Evolutionary conservation across 2,113 vertebrate species (phyloP).

Genomic region (Clarias gariepinus): DNA sequence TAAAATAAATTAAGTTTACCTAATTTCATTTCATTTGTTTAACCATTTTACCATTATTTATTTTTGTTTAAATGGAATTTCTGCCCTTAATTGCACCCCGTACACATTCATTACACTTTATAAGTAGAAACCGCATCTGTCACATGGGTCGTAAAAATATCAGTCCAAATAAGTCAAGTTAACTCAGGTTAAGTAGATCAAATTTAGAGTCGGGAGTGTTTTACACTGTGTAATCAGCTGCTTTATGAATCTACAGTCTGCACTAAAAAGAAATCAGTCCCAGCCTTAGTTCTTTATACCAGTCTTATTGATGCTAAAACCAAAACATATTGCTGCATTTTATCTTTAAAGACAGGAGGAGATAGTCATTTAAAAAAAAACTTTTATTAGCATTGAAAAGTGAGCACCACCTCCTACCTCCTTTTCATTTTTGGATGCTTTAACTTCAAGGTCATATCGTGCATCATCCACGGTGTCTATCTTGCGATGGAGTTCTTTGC

Average conservation of each 20-base stretch:
- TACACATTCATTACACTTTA: not conserved
- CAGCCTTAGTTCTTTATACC: not conserved
- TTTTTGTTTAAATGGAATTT: no score
- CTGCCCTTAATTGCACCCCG: not conserved
- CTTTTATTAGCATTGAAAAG: not conserved
- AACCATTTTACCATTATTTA: no score
- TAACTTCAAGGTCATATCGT: conserved; percentile 72
- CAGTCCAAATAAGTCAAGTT: no score
- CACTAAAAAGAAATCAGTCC: not conserved
- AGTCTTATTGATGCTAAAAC: not conserved
- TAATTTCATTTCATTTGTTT: no score
- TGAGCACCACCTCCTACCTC: conserved; percentile 61
- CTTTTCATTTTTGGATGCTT: conserved; percentile 68
- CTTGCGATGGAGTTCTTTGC: conserved; percentile 71
- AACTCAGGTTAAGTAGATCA: not conserved
- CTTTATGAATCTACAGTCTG: not conserved
- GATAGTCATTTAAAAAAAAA: not conserved
- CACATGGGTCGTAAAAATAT: not conserved
- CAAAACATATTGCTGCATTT: not conserved
- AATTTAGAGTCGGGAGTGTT: not conserved
- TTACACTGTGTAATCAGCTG: not conserved
- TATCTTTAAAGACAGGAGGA: not conserved
- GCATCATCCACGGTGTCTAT: conserved; percentile 70
- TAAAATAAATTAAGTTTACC: no score
- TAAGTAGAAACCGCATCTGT: not conserved